Conservation (phyloP, 2,113 vertebrate genomes). For the Thinocorus orbignyianus region DNA sequence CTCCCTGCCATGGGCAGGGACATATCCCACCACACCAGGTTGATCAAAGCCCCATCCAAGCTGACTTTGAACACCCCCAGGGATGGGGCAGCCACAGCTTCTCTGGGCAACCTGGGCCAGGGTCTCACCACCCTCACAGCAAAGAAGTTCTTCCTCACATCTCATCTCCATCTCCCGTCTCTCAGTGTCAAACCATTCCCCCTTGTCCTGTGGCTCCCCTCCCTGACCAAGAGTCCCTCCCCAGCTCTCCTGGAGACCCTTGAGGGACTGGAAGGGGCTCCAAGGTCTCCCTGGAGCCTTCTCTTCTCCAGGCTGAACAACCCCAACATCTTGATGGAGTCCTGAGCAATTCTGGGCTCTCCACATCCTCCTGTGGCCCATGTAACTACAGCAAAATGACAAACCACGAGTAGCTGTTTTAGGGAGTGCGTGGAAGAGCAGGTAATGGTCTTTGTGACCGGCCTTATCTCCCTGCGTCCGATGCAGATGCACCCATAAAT, state of each 20-base stretch:
- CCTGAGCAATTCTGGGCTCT: not conserved
- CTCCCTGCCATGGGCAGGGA: no score
- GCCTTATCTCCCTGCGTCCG: not conserved
- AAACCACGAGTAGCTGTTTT: accelerated
- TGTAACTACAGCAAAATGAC: accelerated
- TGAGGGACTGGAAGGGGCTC: not conserved
- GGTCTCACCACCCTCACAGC: no score
- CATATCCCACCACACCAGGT: no score
- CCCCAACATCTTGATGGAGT: not conserved
- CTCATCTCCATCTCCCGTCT: no score
- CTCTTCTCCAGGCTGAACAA: not conserved
- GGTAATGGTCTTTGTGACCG: not conserved
- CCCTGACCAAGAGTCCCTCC: not conserved
- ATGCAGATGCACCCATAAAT: not conserved
- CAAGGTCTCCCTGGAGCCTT: not conserved
- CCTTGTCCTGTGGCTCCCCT: not conserved
- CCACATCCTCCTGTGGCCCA: accelerated
- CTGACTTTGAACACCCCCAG: no score
- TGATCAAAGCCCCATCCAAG: no score
- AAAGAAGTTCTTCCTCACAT: no score
- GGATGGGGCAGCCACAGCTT: no score
- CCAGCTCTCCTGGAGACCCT: not conserved
- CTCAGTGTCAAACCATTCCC: no score
- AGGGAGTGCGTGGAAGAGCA: not conserved
- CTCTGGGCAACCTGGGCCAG: no score